Base-by-base conservation (phyloP, 1,140 invertebrate species). In the Coptotermes formosanus region DNA sequence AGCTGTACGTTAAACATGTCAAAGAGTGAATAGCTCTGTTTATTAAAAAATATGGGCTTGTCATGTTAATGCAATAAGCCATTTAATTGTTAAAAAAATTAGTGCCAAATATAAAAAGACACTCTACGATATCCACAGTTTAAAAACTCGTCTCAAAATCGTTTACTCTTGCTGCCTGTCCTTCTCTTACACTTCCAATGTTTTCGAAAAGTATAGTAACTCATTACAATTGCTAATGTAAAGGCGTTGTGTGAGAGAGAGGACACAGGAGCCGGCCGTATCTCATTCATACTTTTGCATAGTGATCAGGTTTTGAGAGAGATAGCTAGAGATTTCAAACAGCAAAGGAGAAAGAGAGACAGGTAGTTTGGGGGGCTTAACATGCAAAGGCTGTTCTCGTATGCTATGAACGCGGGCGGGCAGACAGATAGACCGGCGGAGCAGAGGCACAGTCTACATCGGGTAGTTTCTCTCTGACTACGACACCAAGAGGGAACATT, bases 251-350 rank as follows among this genome's bases (percentile, higher is more conserved):
- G 83, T 25, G 82, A 52, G 82, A 69, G 86, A 43, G 86, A 86
- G 82, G 52, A 59, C 52, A 32, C 19, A 45, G 48, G 32, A 45
- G 82, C 83, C 84, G 52, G 83, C 86, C 83, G 86, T 86, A 87
- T 87, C 86, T 87, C 86, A 87, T 87, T 87, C 86, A 87, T 87
- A 87, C 86, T 87, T 87, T 87, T 87, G 86, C 86, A 87, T 87
- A 87, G 86, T 87, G 86, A 87, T 87, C 86, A 87, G 86, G n/a
- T 52, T 45, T 44, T 43, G 82, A 86, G 75, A 30, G 85, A 82
- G 83, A 52, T 25, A 30, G 83, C 45, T 45, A 48, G 83, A 82
- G 85, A 52, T 75, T 32, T 43, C 43, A 52, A 45, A 75, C 75
- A 75, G 85, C 59, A 75, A 52, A 44, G 83, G 83, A 44, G 83